Conservation (phyloP, 1,140 invertebrate species). For the Neodiprion pinetum region DNA sequence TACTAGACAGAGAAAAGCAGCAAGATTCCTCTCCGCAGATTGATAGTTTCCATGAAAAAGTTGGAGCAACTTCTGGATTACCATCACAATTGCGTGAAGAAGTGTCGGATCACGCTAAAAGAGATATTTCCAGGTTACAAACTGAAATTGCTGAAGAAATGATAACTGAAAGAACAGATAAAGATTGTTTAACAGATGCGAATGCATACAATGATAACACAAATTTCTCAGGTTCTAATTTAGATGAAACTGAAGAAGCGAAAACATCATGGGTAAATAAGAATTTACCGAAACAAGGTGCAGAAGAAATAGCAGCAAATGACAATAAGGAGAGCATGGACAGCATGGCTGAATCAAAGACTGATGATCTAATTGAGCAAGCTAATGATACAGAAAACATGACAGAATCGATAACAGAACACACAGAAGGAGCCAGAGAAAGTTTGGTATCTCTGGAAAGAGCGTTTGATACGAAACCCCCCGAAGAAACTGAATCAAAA, state of each 20-base stretch:
- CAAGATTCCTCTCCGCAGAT: not conserved
- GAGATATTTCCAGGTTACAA: not conserved
- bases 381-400: not conserved
- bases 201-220: conserved; percentile 10
- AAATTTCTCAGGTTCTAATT: conserved; percentile 11
- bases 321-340: not conserved
- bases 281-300: not conserved
- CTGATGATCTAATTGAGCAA: conserved; percentile 6
- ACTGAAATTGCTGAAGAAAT: not conserved
- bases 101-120: no score
- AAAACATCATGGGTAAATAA: not conserved
- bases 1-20: not conserved
- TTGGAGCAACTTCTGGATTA: not conserved
- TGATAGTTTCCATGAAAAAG: not conserved
- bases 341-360: conserved; percentile 7
- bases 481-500: no score
- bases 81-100: no score
- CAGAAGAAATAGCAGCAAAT: not conserved
- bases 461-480: no score
- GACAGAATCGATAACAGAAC: not conserved
- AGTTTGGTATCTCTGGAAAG: no score
- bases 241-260: not conserved
- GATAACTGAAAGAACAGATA: no score
- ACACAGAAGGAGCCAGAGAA: no score
- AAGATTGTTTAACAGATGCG: not conserved